Evolutionary conservation across 2,797 vertebrate species (phyloP), one percentile per base, ranked within the genome.

Genomic region (Erpetoichthys calabaricus): DNA sequence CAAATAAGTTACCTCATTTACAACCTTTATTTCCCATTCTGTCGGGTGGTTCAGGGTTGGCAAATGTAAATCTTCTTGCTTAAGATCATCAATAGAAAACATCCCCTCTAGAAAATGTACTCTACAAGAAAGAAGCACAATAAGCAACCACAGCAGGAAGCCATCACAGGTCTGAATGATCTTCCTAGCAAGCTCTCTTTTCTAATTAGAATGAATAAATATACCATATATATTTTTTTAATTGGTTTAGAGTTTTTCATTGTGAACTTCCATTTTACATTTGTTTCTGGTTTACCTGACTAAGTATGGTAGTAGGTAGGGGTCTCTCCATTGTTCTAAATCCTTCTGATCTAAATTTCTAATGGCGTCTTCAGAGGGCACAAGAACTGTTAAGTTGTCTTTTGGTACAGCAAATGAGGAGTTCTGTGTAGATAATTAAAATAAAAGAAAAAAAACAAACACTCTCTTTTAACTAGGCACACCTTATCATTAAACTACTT

Each of bases 81-180:
- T 78, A 62, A 98, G 76, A 42, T 92, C 79, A 57, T 91, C 89
- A 56, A 73, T 57, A 4, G 80, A 80, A 70, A 87, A 87, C 58
- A 88, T n/a, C 0, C 86, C 90, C 53, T 67, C 74, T 45, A 97
- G 71, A 66, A 92, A 73, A 73, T 96, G 93, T 7, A 83, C 81
- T 68, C 95, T 98, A 73, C 56, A 4, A 60, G 64, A 45, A 57
- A 53, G 63, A 0, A 58, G 55, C 6, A n/a, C 6, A 7, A 49
- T 10, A 52, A 3, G n/a, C 41, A 41, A 43, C 47, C 9, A 47
- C 25, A 41, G 41, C 56, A 57, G 8, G 6, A 42, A 57, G n/a
- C n/a, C n/a, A n/a, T n/a, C n/a, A n/a, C n/a, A n/a, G n/a, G n/a
- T n/a, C n/a, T n/a, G n/a, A n/a, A n/a, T n/a, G n/a, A n/a, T n/a